phyloP scores from a whole-genome alignment of 2,797 vertebrate species.

The Halcyon badia region DNA sequence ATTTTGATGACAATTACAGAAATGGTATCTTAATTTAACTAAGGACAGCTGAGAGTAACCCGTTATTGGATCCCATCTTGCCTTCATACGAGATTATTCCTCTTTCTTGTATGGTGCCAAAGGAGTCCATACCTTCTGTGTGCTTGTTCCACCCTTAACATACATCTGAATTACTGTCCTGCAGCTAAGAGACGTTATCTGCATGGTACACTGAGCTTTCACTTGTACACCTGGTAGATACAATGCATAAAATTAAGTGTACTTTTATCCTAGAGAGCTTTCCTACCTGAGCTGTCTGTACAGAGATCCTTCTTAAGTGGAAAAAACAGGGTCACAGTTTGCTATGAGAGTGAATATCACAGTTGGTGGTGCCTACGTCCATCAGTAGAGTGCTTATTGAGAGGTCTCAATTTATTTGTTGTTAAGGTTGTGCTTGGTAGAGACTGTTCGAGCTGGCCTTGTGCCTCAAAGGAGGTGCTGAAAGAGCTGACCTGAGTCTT shows the following conservation, averaged over 20 bases:
- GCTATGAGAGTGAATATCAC: background rate
- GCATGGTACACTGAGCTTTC: background rate
- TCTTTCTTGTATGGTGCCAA: background rate
- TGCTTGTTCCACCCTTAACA: background rate
- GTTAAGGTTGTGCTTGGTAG: background rate
- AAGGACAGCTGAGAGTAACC: background rate
- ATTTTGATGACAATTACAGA: background rate
- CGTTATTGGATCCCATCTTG: background rate
- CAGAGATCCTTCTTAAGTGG: background rate
- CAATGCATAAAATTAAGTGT: background rate
- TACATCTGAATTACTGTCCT: background rate
- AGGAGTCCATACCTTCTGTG: background rate
- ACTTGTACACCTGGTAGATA: background rate
- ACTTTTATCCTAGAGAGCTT: background rate
- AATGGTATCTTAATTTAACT: background rate
- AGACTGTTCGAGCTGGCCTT: background rate
- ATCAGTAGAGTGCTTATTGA: background rate
- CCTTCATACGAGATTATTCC: background rate
- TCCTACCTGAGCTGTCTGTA: background rate
- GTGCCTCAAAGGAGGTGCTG: background rate
- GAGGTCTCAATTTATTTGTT: background rate
- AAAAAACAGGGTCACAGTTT: background rate
- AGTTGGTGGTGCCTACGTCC: background rate
- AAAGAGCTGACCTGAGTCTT: background rate
- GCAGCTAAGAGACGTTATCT: background rate